These are phyloP conservation scores for Periplaneta americana DNA, from an alignment of 1,140 invertebrate species.

Conservation along the genomic window DNA sequence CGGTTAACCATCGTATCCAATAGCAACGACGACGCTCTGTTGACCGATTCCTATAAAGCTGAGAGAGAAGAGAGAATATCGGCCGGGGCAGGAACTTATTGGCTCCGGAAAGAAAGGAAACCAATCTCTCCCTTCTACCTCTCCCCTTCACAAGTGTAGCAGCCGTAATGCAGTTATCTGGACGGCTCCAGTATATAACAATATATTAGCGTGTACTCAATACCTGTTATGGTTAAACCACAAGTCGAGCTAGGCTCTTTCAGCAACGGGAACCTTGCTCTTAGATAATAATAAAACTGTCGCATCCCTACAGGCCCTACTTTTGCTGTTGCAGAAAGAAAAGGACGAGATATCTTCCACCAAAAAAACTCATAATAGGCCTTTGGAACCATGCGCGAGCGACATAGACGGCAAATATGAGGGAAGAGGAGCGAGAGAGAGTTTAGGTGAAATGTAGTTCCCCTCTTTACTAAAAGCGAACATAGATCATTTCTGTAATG, in stretches of 20 bases:
- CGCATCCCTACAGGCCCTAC: not conserved
- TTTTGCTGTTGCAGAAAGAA: not conserved
- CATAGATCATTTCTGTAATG: slow-evolving; percentile 38
- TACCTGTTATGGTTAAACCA: not conserved
- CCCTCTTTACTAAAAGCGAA: slow-evolving; percentile 35
- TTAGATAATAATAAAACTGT: slow-evolving; percentile 2
- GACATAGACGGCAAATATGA: not conserved
- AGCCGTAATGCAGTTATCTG: not conserved
- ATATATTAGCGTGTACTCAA: not conserved
- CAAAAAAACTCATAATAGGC: not conserved
- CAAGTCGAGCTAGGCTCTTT: not conserved
- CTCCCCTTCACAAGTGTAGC: too few species aligned
- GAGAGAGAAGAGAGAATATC: not conserved
- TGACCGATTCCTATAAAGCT: not conserved
- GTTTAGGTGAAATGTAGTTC: slow-evolving; percentile 21
- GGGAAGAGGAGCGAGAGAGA: not conserved
- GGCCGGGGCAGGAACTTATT: not conserved
- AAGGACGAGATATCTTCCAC: not conserved
- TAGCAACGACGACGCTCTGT: too few species aligned
- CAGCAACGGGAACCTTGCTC: not conserved
- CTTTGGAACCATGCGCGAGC: not conserved
- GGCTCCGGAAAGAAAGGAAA: not conserved
- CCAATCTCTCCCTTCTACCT: not conserved
- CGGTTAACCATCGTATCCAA: too few species aligned
- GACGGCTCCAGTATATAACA: not conserved